Conservation (phyloP, 2,797 vertebrate genomes). For the Pipistrellus pygmaeus region DNA sequence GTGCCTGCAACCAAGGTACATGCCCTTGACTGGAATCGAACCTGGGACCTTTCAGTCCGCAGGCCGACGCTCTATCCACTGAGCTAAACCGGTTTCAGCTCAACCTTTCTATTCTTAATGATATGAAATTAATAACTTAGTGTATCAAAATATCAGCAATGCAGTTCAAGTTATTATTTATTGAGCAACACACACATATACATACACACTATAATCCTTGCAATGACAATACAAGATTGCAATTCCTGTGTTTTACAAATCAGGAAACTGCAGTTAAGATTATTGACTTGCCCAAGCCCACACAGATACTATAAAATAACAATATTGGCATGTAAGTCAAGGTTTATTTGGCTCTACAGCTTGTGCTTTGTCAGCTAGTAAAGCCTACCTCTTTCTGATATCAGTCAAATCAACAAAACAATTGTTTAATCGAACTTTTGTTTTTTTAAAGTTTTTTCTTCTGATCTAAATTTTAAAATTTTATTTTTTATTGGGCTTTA, state of each 20-base stretch:
- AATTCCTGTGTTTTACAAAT: constrained; percentile 44
- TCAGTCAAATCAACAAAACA: not conserved
- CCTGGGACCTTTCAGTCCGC: too few relatives aligned
- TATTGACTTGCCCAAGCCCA: not conserved
- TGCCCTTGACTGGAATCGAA: too few relatives aligned
- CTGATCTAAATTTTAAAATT: constrained; percentile 7
- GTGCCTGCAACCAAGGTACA: too few relatives aligned
- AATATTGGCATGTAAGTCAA: constrained; percentile 33
- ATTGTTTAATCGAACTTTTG: constrained; percentile 3
- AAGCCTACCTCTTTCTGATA: not conserved
- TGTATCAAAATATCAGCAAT: not conserved
- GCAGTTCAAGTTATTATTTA: constrained; percentile 35
- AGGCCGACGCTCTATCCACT: too few relatives aligned
- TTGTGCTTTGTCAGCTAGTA: constrained; percentile 27
- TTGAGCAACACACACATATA: not conserved
- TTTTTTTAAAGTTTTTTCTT: constrained; percentile 12
- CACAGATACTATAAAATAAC: not conserved
- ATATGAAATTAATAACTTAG: constrained; percentile 38
- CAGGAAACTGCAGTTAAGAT: constrained; percentile 27
- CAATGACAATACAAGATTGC: not conserved
- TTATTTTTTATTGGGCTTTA: not conserved
- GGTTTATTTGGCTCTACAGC: constrained; percentile 6
- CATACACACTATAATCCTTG: not conserved
- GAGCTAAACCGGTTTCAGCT: not conserved
- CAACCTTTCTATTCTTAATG: not conserved